Evolutionary conservation across 2,113 vertebrate species (phyloP), one percentile per base, ranked within the genome.

Genomic region (Calyptomena viridis): DNA sequence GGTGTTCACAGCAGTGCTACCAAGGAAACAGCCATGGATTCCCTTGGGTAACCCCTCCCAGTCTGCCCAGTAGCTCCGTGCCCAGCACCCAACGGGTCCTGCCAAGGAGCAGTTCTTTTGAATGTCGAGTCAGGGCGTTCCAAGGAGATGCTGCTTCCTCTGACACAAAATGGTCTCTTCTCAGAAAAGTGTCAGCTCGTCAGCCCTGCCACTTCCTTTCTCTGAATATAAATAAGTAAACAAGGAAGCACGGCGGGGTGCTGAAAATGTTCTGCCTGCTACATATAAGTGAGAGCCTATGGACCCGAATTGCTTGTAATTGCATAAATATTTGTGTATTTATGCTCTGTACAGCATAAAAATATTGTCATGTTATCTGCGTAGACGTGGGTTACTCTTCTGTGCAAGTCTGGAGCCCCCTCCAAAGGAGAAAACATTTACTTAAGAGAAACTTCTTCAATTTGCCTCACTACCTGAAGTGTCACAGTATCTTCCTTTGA

Each of bases 131-230:
- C 74, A 75, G 63, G 63, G 72, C 58, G 93, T 94, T 94, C 93
- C 92, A 88, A 92, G 93, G 94, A 95, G 96, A 81, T 75, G 30
- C 77, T 30, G 94, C 97, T 98, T 98, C 98, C 97, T 96, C 96
- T 92, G 24, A 53, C 55, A 94, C 97, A 96, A 97, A 98, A 98
- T 94, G 96, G 96, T 97, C 91, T 98, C 97, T 98, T 97, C 98
- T 98, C 94, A 98, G 98, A 98, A 98, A 98, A 96, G 96, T 50
- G 96, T 94, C 95, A 97, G 96, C 97, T 77, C 92, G 89, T 96
- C 97, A 98, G 97, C 97, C 97, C 98, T 91, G 97, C 98, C 98
- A 98, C 98, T 98, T 98, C 98, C 98, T 98, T 96, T 98, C 94
- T 93, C 84, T 94, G 71, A 67, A 35, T 92, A 96, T 97, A 98